phyloP scores from a whole-genome alignment of 2,113 vertebrate species.

The Cariama cristata region DNA sequence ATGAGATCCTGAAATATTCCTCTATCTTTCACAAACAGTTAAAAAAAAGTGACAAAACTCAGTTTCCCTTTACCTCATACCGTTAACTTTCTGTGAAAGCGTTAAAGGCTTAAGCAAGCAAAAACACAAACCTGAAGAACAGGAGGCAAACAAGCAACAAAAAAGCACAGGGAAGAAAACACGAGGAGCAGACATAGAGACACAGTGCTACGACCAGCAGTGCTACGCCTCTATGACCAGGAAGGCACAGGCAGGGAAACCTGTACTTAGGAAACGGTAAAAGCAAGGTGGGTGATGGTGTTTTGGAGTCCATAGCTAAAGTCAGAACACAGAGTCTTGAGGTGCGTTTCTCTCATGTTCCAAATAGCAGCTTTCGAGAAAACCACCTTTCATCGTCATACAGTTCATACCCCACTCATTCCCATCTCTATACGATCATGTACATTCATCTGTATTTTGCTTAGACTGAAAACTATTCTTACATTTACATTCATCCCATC shows the following conservation, averaged over 20 bases:
- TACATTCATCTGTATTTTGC: neutral
- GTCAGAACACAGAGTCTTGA: neutral
- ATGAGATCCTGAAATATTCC: neutral
- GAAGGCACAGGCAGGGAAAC: neutral
- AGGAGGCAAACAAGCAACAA: neutral
- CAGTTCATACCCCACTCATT: neutral
- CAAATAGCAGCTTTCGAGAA: neutral
- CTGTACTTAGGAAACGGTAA: neutral
- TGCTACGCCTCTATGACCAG: neutral
- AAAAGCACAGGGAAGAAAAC: neutral
- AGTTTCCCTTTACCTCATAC: neutral
- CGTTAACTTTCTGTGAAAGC: neutral
- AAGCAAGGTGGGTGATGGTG: neutral
- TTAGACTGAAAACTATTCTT: neutral
- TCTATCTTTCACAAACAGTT: neutral
- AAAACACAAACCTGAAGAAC: neutral
- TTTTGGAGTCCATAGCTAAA: neutral
- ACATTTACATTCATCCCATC: neutral
- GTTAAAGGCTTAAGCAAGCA: neutral
- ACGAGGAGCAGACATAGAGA: neutral
- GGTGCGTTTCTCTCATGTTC: neutral
- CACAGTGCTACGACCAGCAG: neutral
- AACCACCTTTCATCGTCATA: neutral
- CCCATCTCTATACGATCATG: fast-evolving
- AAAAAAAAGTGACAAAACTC: neutral